These are phyloP conservation scores for Nezara viridula DNA, from an alignment of 2,888 invertebrate species.

Conservation along the genomic window DNA sequence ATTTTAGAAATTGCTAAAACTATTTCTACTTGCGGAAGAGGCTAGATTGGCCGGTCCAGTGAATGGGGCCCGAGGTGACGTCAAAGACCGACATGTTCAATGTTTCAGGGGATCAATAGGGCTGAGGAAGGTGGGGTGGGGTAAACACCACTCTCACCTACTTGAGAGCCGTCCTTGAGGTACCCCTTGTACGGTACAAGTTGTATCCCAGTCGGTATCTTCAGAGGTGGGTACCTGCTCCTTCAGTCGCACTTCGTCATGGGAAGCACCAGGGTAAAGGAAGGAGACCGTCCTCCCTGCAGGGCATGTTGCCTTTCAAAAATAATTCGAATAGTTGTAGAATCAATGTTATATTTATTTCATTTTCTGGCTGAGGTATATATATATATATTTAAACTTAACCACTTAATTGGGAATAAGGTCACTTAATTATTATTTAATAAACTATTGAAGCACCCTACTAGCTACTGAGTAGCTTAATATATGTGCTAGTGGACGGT, in stretches of 20 bases:
- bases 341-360: too few species aligned
- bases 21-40: background rate
- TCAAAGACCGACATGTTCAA: conserved; percentile 35
- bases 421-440: too few species aligned
- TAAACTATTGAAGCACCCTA: too few species aligned
- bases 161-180: conserved; percentile 23
- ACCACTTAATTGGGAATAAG: too few species aligned
- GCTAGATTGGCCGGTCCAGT: conserved; percentile 8
- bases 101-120: conserved; percentile 43
- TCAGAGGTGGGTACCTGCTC: background rate
- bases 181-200: too few species aligned
- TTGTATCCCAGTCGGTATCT: background rate
- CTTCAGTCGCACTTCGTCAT: background rate
- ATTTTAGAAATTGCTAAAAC: background rate
- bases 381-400: too few species aligned
- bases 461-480: too few species aligned
- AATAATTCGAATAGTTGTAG: too few species aligned
- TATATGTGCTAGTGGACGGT: too few species aligned
- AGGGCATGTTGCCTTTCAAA: too few species aligned
- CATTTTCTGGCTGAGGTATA: too few species aligned
- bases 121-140: conserved; percentile 20
- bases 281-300: too few species aligned
- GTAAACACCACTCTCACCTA: conserved; percentile 24
- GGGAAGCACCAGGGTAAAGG: background rate
- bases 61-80: conserved; percentile 36